Evolutionary conservation across 2,797 vertebrate species (phyloP).

Genomic region (Danio choprae): DNA sequence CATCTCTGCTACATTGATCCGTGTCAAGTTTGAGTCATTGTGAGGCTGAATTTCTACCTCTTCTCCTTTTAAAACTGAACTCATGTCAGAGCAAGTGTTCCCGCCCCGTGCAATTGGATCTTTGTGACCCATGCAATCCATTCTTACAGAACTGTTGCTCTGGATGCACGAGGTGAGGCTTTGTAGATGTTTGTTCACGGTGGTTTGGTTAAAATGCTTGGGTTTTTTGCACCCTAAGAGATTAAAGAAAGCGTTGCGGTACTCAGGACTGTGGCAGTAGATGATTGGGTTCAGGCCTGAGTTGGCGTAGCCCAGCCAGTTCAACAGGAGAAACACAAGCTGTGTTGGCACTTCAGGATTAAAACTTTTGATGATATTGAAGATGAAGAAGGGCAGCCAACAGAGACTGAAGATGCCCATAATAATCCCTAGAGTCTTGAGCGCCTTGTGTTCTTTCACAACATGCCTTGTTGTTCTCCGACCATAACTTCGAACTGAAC

Average conservation of each 20-base stretch:
- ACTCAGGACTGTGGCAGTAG: constrained; percentile 85
- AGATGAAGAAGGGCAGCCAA: constrained; percentile 86
- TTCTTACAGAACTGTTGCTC: not conserved
- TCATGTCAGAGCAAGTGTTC: not conserved
- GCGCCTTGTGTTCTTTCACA: constrained; percentile 80
- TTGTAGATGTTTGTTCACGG: constrained; percentile 53
- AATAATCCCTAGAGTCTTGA: constrained; percentile 85
- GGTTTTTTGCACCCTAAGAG: constrained; percentile 71
- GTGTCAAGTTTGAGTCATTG: not conserved
- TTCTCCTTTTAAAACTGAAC: not conserved
- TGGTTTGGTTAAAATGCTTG: constrained; percentile 48
- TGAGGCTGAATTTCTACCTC: not conserved
- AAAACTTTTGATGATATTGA: constrained; percentile 80
- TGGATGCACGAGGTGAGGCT: not conserved
- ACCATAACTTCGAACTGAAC: fast-evolving
- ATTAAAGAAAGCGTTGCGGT: constrained; percentile 79
- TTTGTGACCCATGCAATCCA: not conserved
- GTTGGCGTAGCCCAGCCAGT: constrained; percentile 87
- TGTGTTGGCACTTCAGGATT: constrained; percentile 59
- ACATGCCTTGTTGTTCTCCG: constrained; percentile 29
- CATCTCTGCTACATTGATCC: not conserved
- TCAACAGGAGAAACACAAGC: constrained; percentile 75
- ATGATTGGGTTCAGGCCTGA: constrained; percentile 87
- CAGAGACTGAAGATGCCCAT: constrained; percentile 85
- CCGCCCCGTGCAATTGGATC: not conserved